Evolutionary conservation across 2,888 invertebrate genomes (phyloP).

Genomic region (Nomada fabriciana): DNA sequence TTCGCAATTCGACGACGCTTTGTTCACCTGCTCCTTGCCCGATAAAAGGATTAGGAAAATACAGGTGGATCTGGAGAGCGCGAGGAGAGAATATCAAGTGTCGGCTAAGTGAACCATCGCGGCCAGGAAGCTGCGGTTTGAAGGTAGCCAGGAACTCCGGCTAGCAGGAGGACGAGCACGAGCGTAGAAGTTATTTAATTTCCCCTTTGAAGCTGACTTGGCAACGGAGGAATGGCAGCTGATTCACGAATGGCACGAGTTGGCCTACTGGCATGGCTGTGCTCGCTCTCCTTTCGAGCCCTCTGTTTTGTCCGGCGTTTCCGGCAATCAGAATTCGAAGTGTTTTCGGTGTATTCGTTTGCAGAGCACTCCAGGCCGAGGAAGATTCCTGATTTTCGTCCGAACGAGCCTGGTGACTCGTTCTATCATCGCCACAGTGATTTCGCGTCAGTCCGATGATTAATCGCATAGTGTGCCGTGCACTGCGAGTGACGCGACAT

Average conservation of each 20-base stretch:
- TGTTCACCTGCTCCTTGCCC: slow-evolving; percentile 19
- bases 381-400: slow-evolving; percentile 37
- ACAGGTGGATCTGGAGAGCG: slow-evolving; percentile 16
- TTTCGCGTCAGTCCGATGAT: slow-evolving; percentile 29
- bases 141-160: slow-evolving; percentile 18
- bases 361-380: slow-evolving; percentile 55
- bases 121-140: slow-evolving; percentile 36
- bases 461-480: slow-evolving; percentile 39
- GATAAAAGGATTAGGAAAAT: slow-evolving; percentile 47
- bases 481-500: slow-evolving; percentile 32
- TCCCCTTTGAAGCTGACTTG: slow-evolving; percentile 75
- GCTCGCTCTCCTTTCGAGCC: slow-evolving; percentile 36
- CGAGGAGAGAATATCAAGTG: slow-evolving; percentile 49
- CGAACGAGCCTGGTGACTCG: no score
- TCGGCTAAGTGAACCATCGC: slow-evolving; percentile 52
- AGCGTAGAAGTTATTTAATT: slow-evolving; percentile 77
- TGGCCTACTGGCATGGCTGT: slow-evolving; percentile 53
- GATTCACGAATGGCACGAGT: slow-evolving; percentile 71
- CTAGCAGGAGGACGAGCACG: slow-evolving; percentile 27
- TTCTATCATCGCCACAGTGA: neutral
- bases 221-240: slow-evolving; percentile 72
- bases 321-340: slow-evolving; percentile 69
- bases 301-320: slow-evolving; percentile 53
- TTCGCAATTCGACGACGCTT: slow-evolving; percentile 16
- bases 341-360: slow-evolving; percentile 60